Conservation (phyloP, 2,797 vertebrate genomes). For the Mormyrops attenuatus region DNA sequence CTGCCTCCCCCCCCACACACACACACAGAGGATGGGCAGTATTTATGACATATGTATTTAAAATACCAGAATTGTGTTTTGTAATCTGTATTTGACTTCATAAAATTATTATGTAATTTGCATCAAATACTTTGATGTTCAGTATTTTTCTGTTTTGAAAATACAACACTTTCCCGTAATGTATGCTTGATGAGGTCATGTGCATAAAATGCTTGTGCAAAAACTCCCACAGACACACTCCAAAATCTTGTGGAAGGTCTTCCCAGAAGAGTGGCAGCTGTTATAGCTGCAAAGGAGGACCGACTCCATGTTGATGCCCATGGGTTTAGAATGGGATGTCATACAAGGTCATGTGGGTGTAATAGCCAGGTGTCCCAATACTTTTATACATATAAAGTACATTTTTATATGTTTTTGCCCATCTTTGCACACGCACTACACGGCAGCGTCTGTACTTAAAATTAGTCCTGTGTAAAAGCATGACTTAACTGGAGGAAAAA, state of each 20-base stretch:
- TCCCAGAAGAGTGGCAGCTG: too few species aligned
- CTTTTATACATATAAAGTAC: too few species aligned
- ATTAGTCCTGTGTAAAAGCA: too few species aligned
- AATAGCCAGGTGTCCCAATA: too few species aligned
- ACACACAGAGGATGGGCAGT: neutral
- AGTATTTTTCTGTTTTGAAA: neutral
- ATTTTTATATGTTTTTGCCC: too few species aligned
- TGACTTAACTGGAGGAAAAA: too few species aligned
- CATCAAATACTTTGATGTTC: neutral
- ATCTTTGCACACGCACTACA: too few species aligned
- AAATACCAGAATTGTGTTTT: neutral
- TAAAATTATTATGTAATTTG: neutral
- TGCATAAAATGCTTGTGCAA: neutral
- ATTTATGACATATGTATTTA: neutral
- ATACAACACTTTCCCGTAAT: neutral
- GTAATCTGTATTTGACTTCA: neutral
- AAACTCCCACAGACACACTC: neutral
- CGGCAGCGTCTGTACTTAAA: neutral
- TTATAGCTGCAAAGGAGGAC: too few species aligned
- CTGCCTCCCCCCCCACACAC: too few species aligned
- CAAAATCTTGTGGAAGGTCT: neutral
- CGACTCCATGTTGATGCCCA: too few species aligned
- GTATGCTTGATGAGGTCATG: neutral
- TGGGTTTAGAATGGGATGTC: too few species aligned
- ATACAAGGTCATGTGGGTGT: too few species aligned